Base-by-base conservation (phyloP, 92 coral and sea anemone genomes). In the Epizoanthus ramosus region DNA sequence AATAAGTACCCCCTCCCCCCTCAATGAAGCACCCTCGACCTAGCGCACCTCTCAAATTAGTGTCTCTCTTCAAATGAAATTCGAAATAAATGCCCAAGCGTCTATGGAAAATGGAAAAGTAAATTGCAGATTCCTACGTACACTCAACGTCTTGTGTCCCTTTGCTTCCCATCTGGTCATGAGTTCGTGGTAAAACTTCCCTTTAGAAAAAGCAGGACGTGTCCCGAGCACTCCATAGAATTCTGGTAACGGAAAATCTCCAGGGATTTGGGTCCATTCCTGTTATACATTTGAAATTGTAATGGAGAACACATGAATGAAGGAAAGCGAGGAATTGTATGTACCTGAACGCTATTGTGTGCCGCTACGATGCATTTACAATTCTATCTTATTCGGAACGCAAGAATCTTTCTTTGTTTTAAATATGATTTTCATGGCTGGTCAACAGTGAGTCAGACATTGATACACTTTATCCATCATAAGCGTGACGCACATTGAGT, bases 161-260 rank as follows among this genome's bases (percentile, higher is more conserved):
- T 18, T 82, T 45, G 83, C 33, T 22, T 57, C 77, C 92, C 92
- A 89, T 28, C 66, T 50, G 53, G 33, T 68, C 56, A 50, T 81
- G 71, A 89, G 79, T 22, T 63, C 77, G 33, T 83, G 54, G 83
- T 82, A 86, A 0, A 82, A 86, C 21, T 75, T 52, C 10, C 90
- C 92, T 59, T 75, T 73, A 0, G 90, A 89, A 22, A 75, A 68
- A 21, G 92, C 85, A 12, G 92, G 92, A 12, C 92, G 82, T 10
- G 92, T 89, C 13, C 92, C 92, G 10, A 89, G 79, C 6, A 89
- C 87, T 39, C 92, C 92, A 56, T 65, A 75, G 70, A 81, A 89
- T 13, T 89, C 87, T n/a, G 65, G 89, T 25, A 89, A 13, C 8
- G 84, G 84, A 79, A 75, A 89, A 33, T 89, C 88, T 50, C 90